phyloP scores from a whole-genome alignment of 2,113 vertebrate species.

The Eublepharis macularius region DNA sequence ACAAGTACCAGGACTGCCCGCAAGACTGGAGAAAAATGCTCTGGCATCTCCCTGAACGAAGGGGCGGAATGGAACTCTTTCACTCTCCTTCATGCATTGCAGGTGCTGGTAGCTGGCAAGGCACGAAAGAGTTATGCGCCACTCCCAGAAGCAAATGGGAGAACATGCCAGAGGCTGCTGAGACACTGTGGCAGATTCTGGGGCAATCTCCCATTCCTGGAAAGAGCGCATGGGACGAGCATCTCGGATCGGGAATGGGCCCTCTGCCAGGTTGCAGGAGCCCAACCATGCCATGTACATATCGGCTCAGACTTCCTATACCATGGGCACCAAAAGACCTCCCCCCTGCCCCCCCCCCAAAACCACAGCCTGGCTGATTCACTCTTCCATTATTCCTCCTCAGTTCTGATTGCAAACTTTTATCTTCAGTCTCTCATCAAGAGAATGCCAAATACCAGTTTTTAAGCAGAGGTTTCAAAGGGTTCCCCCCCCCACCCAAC shows the following conservation, averaged over 20 bases:
- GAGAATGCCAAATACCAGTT: background rate
- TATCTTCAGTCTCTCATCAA: background rate
- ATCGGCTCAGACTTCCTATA: background rate
- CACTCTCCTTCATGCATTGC: background rate
- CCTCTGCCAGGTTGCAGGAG: background rate
- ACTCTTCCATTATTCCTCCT: background rate
- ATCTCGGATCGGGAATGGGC: no score
- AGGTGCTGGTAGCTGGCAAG: no score
- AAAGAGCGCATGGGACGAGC: no score
- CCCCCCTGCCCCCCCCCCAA: no score
- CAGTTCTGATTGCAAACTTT: background rate
- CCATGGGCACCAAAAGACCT: background rate
- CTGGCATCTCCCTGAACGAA: background rate
- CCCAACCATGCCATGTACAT: background rate
- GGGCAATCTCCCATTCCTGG: no score
- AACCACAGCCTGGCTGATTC: background rate
- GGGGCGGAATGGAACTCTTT: background rate
- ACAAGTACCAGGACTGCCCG: no score
- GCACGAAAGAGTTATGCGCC: no score
- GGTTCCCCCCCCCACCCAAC: conserved; percentile 9
- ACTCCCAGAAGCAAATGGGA: no score
- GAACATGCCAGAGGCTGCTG: no score
- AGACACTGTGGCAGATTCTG: no score
- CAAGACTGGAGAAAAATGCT: no score
- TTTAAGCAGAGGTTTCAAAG: background rate